Base-by-base conservation (phyloP, 2,113 vertebrate genomes). In the Ranitomeya variabilis region DNA sequence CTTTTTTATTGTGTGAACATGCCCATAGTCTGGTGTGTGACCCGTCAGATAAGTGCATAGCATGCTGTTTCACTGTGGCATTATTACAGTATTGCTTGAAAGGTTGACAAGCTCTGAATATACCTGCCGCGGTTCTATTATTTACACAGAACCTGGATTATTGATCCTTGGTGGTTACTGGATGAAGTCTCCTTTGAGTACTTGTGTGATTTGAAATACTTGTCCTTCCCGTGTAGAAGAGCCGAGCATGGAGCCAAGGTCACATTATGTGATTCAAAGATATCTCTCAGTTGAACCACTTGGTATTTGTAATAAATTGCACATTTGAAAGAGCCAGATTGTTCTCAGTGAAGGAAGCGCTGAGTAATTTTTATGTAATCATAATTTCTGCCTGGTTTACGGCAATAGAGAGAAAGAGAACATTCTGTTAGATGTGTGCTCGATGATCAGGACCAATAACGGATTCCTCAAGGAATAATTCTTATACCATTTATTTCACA, bases 231-330 rank as follows among this genome's bases (percentile, higher is more conserved):
- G 62, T 45, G 57, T 66, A 15, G 60, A 66, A 78, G 74, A 79
- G 52, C 45, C 52, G 37, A 87, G 76, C 19, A 45, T 52, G 59
- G 64, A 79, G 59, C 14, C 60, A 86, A 51, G 66, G 74, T 77
- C 73, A 86, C 37, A 86, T n/a, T 86, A 31, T 19, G 5, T 31
- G 59, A 66, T 51, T 67, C 54, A 51, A 80, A 67, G 45, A 79
- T 80, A 67, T 67, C 21, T 79, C 23, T 62, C 60, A 3, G 45
- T 15, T 67, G n/a, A 67, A 23, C 37, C 59, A n/a, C 21, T 87
- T 87, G 45, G 18, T 67, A 54, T 45, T 80, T 79, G 59, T 87
- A 67, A 67, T 80, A 78, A 80, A 67, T 87, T 87, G 76, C 76
- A 87, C 85, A 80, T 87, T 67, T 67, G 45, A 67, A 18, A 77